Base-by-base conservation (phyloP, 2,888 invertebrate species). In the Brassicogethes aeneus region DNA sequence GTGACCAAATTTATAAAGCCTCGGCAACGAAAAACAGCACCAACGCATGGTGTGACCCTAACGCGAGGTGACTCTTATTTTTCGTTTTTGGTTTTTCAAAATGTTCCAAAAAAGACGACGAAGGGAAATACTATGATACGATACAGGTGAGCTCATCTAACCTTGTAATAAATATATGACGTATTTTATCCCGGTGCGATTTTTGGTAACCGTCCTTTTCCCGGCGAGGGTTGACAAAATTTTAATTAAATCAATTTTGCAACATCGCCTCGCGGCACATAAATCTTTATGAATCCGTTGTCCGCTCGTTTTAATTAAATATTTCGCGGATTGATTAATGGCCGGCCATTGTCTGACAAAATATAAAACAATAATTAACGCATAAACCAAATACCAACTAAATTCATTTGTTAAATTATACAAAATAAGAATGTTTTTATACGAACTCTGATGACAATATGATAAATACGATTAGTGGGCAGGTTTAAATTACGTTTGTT, bases 261-360 rank as follows among this genome's bases (percentile, higher is more conserved):
- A 53, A 55, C 56, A 61, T 60, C 62, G 60, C 60, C 57, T 57
- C 50, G 54, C 57, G 63, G 59, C 59, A 56, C 65, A 67, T 67
- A 67, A 67, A 68, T 68, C 66, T 64, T 62, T 66, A 65, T 64
- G 66, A 66, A 65, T 66, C 65, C 66, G 64, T 65, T 66, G 67
- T 67, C 64, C 68, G 66, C 65, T 60, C 64, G 64, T 67, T 68
- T 68, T 69, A 68, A 69, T 68, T 68, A 69, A 69, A 68, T 68
- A 68, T 67, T 66, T 61, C 55, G 58, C 65, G 58, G 66, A 66
- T 67, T 68, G 68, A 68, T 69, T 61, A 66, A 68, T 65, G 64
- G 64, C 56, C 58, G 51, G 56, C 59, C 61, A 63, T 65, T 66
- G 66, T 66, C 62, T 65, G 66, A 65, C 65, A 60, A 62, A 64